Base-by-base conservation (phyloP, 2,888 invertebrate genomes). In the Ormia ochracea region DNA sequence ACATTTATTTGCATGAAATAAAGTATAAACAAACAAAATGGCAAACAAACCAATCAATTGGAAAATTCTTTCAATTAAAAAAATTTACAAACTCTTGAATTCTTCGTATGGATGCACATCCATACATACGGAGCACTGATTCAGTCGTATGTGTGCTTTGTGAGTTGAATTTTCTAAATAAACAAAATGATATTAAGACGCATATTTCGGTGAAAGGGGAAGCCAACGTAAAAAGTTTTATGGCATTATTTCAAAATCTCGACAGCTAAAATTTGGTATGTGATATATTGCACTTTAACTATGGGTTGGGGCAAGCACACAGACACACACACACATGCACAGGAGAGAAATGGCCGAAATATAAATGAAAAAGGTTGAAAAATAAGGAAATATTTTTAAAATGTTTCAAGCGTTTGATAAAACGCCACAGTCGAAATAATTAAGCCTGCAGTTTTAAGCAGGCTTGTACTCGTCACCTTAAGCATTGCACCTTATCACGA, bases 51-150 rank as follows among this genome's bases (percentile, higher is more conserved):
- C 74, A 78, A 74, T 78, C 74, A 78, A 74, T 81, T 74, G 74
- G 69, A 81, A 78, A 81, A 74, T 56, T 78, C 41, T 54, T 70
- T 78, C 78, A 78, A 81, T 78, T 81, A 74, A 81, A 78, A 81
- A 81, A 81, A 69, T 78, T 81, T 74, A 21, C 21, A 14, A 52
- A 41, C 65, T 66, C 52, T 66, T 26, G 38, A 66, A 52, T 19
- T 66, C 4, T 66, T 38, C 28, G 28, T 52, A 28, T n/a, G n/a
- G n/a, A n/a, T 23, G 14, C n/a, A 19, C 41, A 10, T 5, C 10
- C n/a, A 63, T 17, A 28, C 28, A 28, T 6, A 28, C 3, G 28
- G 4, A 28, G 3, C 6, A 4, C 17, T 14, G 41, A 7, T 2
- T 17, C 14, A 9, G 31, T 31, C n/a, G 31, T 31, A 10, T 31